Evolutionary conservation across 2,797 vertebrate species (phyloP), one percentile per base, ranked within the genome.

Genomic region (Rhyacichthys aspro): DNA sequence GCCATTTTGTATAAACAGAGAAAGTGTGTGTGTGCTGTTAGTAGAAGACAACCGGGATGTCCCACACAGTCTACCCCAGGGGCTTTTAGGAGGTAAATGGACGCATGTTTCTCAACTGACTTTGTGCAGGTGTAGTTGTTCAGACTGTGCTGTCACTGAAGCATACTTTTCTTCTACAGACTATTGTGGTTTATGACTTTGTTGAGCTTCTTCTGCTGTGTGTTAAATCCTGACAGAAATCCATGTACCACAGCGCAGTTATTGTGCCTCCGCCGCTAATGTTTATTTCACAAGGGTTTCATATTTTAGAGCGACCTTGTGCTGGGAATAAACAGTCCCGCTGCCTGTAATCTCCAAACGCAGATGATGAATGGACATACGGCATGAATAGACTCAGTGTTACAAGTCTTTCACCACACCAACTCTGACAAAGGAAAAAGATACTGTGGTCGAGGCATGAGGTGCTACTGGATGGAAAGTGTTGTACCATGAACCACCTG

Each of bases 291-390:
- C 33, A 70, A 45, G 45, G 66, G 46, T 79, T 87, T 85, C 76
- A 70, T 63, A 55, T 78, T 80, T 62, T 83, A 74, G 69, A 80
- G 62, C 37, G 1, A 55, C 59, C 59, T 65, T 53, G 75, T 55
- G 42, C 57, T 39, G 59, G 43, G 64, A 86, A 85, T 74, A 88
- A 91, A 87, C 85, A 82, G 59, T 55, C 43, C 43, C 50, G 69
- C 47, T 56, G 70, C 53, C 75, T 62, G 64, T 66, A 48, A 78
- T 81, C 64, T 82, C 64, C 72, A 65, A 73, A 78, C 55, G 61
- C 76, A 73, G 60, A 69, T 87, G 88, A 90, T 87, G 76, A 87
- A 90, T 87, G 79, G 63, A 74, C 53, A 5, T 59, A 3, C 44
- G 3, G 67, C 55, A 79, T 85, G 81, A 86, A 87, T 83, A 72